Base-by-base conservation (phyloP, 2,797 vertebrate genomes). In the Crocodylus rhombifer region DNA sequence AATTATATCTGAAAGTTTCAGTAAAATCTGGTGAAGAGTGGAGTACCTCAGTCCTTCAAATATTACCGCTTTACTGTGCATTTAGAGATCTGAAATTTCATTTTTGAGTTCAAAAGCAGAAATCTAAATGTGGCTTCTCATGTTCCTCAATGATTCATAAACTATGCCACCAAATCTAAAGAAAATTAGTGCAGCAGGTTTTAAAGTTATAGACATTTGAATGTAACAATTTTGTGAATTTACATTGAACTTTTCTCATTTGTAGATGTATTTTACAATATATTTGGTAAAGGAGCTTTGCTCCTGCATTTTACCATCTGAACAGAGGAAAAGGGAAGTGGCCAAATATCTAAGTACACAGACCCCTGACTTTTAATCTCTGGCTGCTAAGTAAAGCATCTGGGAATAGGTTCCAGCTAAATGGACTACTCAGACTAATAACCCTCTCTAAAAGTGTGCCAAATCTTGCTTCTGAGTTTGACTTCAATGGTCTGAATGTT, bases 141-240 rank as follows among this genome's bases (percentile, higher is more conserved):
- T 55, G 61, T 26, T 10, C 61, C 26, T 62, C 4, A 62, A 62
- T 51, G 42, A 51, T 51, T 51, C 42, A 51, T 51, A 51, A 51
- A 93, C 77, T 5, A 82, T 65, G 9, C 36, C 21, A 85, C 36
- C 21, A 85, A 85, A 78, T 17, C 51, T 51, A 14, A 81, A 93
- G 62, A 0, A 80, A 71, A 1, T 0, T 60, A 3, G 62, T 7
- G 26, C 28, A 64, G 14, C 13, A 90, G 80, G 51, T 11, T 4
- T 60, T 33, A 63, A 67, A 56, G 7, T 60, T 28, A 0, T 0
- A 0, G 4, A 42, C 74, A 77, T 86, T 67, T 77, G 63, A 73
- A 58, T 10, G 20, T 1, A 84, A 42, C 85, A 18, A 67, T 74
- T 74, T 67, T 77, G 51, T 73, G 13, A 78, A 82, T 4, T 1